Base-by-base conservation (phyloP, 1,140 invertebrate genomes). In the Drosophila kikkawai region DNA sequence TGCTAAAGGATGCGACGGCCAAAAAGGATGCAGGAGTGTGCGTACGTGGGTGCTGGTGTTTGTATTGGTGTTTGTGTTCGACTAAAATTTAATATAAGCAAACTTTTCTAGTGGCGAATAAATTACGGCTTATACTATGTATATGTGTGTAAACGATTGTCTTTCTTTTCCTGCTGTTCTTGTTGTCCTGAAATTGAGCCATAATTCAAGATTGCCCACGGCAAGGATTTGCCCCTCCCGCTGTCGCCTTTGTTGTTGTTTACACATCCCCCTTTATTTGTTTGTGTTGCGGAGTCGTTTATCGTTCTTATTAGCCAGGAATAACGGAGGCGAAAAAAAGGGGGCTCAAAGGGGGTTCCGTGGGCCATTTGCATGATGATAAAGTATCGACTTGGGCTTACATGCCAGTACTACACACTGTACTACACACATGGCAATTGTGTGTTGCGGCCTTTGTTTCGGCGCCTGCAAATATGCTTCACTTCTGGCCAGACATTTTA, bases 301-400 rank as follows among this genome's bases (percentile, higher is more conserved):
- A 74, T 77, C 70, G 60, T 83, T 67, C 73, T 74, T 87, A 74
- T 79, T 87, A 82, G 60, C 59, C 71, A 58, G 60, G 63, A 36
- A 19, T 12, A 19, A 45, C 29, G 17, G 22, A 37, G 45, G 53
- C 53, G 11, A 11, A 58, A 44, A 17, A 55, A 63, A 17, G 29
- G 48, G 61, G 64, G 34, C 34, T 26, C 22, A 17, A 26, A 12
- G 12, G 36, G 36, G 55, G 36, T n/a, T 57, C 17, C 32, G 47
- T 45, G 36, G 19, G n/a, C 67, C 68, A 85, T 85, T 85, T 85
- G 68, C 78, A 85, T 80, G 76, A 82, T 87, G 75, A 85, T 86
- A 79, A 77, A 87, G 83, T 87, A 82, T 77, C 83, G 64, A 82
- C 75, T 69, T 61, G 82, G 75, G 82, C 64, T 66, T 75, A 75